Evolutionary conservation across 2,113 vertebrate species (phyloP).

Genomic region (Ptyas mucosa): DNA sequence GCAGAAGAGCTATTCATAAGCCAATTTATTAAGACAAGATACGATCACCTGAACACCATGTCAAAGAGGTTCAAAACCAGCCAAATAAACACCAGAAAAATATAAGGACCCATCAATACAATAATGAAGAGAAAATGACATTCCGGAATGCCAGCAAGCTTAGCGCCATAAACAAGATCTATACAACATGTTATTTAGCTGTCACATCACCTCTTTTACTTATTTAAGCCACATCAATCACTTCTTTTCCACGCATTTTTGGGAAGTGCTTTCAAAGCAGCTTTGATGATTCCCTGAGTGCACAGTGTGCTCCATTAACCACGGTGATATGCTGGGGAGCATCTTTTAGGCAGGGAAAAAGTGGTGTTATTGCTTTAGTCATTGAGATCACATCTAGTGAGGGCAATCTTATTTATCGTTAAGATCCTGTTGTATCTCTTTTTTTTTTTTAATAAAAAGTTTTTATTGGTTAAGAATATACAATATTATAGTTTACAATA

Average conservation of each 20-base stretch:
- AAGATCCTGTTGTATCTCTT: not conserved
- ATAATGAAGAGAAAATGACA: conserved; percentile 7
- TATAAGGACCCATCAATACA: not conserved
- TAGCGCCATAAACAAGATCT: not conserved
- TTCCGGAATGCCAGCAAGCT: not conserved
- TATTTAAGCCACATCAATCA: not conserved
- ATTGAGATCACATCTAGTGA: not conserved
- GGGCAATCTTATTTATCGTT: not conserved
- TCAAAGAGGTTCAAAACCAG: not conserved
- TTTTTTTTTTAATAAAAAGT: too few species aligned
- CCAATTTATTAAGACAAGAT: not conserved
- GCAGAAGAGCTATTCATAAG: not conserved
- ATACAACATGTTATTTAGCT: not conserved
- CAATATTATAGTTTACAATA: too few species aligned
- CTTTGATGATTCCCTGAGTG: not conserved
- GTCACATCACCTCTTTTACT: not conserved
- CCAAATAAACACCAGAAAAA: not conserved
- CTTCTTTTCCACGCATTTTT: not conserved
- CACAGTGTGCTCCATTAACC: not conserved
- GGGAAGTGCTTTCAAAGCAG: not conserved
- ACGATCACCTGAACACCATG: not conserved
- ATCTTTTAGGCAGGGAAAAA: not conserved
- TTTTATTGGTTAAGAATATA: too few species aligned
- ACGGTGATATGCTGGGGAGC: not conserved
- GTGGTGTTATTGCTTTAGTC: not conserved